A percentile compares a stretch with the other conserved stretches of the same genome.
phyloP scores from a whole-genome alignment of 2,113 vertebrate species.

The Daubentonia madagascariensis region DNA sequence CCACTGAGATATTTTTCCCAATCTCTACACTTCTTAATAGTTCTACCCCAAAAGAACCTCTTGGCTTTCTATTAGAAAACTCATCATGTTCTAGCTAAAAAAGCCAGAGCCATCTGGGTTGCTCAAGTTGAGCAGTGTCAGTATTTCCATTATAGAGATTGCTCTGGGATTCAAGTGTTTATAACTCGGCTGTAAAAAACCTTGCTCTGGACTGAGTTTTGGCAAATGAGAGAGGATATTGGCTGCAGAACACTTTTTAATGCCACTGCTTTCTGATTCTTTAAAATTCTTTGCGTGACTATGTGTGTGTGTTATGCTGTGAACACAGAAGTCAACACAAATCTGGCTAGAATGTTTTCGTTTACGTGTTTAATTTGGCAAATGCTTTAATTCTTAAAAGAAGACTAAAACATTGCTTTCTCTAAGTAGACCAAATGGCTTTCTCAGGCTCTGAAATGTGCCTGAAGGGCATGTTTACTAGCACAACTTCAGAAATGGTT shows the following conservation, averaged over 20 bases:
- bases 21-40: constrained; percentile 37
- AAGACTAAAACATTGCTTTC: background rate
- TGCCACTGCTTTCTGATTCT: constrained; percentile 34
- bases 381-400: constrained; percentile 43
- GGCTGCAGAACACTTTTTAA: constrained; percentile 21
- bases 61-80: constrained; percentile 59
- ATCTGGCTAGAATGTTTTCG: constrained; percentile 61
- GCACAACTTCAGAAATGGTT: background rate
- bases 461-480: background rate
- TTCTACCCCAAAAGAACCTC: constrained; percentile 9
- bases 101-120: constrained; percentile 40
- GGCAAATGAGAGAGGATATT: constrained; percentile 21
- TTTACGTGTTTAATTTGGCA: constrained; percentile 58
- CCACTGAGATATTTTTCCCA: background rate
- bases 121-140: constrained; percentile 36
- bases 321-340: constrained; percentile 62
- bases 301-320: constrained; percentile 18
- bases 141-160: constrained; percentile 58
- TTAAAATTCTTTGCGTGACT: constrained; percentile 32
- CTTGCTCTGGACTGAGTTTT: constrained; percentile 34
- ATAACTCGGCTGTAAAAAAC: constrained; percentile 35
- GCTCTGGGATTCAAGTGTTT: constrained; percentile 57
- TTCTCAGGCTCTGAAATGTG: constrained; percentile 22
- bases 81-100: constrained; percentile 39
- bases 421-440: constrained; percentile 31